A percentile compares a stretch with the other conserved stretches of the same genome.
Conservation (phyloP, 92 coral and sea anemone genomes). For the Umimayanthus kanabou region DNA sequence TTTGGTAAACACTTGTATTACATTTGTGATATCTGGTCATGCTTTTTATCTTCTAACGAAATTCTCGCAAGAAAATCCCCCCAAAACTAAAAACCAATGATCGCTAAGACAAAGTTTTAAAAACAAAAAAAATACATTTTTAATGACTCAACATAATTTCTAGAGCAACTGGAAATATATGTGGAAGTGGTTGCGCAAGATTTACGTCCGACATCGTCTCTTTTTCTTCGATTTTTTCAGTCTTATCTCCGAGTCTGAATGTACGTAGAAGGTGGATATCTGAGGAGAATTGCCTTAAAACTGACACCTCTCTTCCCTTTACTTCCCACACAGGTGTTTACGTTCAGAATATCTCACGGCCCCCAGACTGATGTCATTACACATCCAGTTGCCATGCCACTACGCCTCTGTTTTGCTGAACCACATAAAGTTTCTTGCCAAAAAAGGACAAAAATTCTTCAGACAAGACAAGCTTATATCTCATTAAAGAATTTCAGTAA, state of each 20-base stretch:
- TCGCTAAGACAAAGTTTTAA: not conserved
- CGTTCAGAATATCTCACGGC: not conserved
- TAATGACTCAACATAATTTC: not conserved
- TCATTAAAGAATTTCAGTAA: not conserved
- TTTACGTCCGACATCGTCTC: too few relatives aligned
- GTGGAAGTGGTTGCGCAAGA: too few relatives aligned
- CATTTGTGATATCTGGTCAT: not conserved
- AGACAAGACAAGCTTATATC: not conserved
- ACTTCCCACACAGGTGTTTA: not conserved
- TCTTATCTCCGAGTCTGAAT: not conserved
- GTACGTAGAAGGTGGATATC: not conserved
- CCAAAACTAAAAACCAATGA: not conserved
- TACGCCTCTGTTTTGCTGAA: not conserved
- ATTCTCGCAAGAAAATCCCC: not conserved
- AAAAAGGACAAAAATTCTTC: not conserved
- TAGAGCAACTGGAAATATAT: too few relatives aligned
- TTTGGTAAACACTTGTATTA: not conserved
- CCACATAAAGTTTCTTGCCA: not conserved
- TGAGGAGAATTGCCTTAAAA: not conserved
- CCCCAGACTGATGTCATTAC: not conserved
- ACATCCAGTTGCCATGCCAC: not conserved
- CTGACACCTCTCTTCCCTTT: not conserved
- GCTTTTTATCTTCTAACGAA: not conserved
- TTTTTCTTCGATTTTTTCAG: too few relatives aligned
- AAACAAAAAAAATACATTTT: not conserved